Evolutionary conservation across 2,888 invertebrate genomes (phyloP).

Genomic region (Nymphalis polychloros): DNA sequence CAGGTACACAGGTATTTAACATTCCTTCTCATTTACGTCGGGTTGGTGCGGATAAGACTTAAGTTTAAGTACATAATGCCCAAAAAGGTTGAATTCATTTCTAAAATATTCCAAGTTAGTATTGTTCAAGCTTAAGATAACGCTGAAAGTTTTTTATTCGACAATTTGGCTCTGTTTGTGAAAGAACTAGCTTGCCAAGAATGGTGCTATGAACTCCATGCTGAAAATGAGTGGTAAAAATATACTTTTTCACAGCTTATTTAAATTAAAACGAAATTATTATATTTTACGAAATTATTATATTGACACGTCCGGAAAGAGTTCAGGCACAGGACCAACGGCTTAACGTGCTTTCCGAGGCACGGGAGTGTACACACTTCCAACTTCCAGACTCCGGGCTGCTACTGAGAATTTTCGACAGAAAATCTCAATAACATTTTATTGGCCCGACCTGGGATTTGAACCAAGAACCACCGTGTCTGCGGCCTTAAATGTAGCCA

Average conservation of each 20-base stretch:
- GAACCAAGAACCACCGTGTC: too few relatives aligned
- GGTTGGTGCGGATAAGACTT: constrained; percentile 33
- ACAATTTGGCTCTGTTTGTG: constrained; percentile 38
- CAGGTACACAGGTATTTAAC: constrained; percentile 48
- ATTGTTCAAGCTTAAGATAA: constrained; percentile 40
- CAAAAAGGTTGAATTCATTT: constrained; percentile 37
- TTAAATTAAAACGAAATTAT: constrained; percentile 5
- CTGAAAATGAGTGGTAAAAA: constrained; percentile 26
- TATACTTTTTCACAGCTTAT: constrained; percentile 20
- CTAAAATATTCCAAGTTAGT: constrained; percentile 36
- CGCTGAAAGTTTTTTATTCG: constrained; percentile 39
- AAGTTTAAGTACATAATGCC: constrained; percentile 36
- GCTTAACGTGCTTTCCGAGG: too few relatives aligned
- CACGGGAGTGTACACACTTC: too few relatives aligned
- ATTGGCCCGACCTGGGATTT: too few relatives aligned
- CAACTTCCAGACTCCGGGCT: too few relatives aligned
- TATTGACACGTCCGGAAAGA: too few relatives aligned
- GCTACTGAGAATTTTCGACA: too few relatives aligned
- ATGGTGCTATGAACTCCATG: constrained; percentile 30
- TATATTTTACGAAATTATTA: too few relatives aligned
- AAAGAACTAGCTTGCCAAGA: constrained; percentile 36
- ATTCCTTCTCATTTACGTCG: constrained; percentile 41
- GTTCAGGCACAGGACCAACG: too few relatives aligned
- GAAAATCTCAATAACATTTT: too few relatives aligned
- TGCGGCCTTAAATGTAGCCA: too few relatives aligned